Conservation (phyloP, 2,888 invertebrate genomes). For the Chironomus riparius region DNA sequence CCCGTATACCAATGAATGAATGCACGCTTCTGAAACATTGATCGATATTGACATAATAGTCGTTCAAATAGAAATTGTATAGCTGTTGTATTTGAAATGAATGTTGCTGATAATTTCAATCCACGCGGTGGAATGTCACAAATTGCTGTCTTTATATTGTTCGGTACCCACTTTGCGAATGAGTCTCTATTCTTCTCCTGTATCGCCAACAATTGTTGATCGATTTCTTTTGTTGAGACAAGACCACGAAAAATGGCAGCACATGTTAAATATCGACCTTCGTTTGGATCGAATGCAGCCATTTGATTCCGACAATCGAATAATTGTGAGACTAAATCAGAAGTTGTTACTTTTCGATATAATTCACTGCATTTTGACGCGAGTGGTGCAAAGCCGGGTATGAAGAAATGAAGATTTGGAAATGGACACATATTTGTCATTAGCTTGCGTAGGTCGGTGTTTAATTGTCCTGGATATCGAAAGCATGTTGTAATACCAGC, state of each 20-base stretch:
- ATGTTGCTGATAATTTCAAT: constrained; percentile 76
- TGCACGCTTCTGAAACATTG: constrained; percentile 74
- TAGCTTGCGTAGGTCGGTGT: constrained; percentile 75
- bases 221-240: constrained; percentile 72
- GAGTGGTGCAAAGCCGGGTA: constrained; percentile 69
- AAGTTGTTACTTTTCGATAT: constrained; percentile 58
- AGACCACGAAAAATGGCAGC: constrained; percentile 60
- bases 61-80: constrained; percentile 71
- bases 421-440: constrained; percentile 89
- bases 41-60: constrained; percentile 65
- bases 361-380: constrained; percentile 56
- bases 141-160: constrained; percentile 75
- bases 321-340: constrained; percentile 60
- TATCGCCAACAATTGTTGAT: constrained; percentile 65
- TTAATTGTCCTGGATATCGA: constrained; percentile 84
- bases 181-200: constrained; percentile 66
- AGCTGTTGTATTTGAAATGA: constrained; percentile 74
- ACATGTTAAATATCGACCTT: constrained; percentile 68
- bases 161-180: constrained; percentile 75
- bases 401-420: constrained; percentile 78
- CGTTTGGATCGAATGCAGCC: constrained; percentile 69
- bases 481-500: constrained; percentile 68
- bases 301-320: constrained; percentile 75
- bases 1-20: constrained; percentile 83
- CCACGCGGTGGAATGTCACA: constrained; percentile 80